phyloP scores from a whole-genome alignment of 2,888 invertebrate genomes.

The Pheosia tremula region DNA sequence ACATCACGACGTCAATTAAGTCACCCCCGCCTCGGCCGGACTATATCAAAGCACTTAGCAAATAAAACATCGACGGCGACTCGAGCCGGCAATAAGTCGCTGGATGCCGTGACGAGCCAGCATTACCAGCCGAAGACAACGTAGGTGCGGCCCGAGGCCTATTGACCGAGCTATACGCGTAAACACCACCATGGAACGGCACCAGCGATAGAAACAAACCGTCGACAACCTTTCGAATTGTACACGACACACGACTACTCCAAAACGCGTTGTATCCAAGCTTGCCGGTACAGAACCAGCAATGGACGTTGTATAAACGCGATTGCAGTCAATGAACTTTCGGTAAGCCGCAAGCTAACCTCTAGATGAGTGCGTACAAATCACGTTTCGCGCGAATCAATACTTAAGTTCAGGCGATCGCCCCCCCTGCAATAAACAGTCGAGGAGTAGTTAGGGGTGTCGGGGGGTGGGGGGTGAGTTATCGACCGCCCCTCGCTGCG shows the following conservation, averaged over 20 bases:
- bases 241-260: slow-evolving; percentile 40
- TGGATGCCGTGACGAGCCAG: slow-evolving; percentile 75
- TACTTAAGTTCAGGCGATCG: slow-evolving; percentile 84
- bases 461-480: slow-evolving; percentile 57
- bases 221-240: slow-evolving; percentile 25
- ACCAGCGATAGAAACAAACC: slow-evolving; percentile 28
- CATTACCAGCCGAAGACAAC: slow-evolving; percentile 76
- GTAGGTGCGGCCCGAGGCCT: slow-evolving; percentile 77
- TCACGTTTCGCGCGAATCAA: slow-evolving; percentile 85
- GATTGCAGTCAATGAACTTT: slow-evolving; percentile 51
- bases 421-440: slow-evolving; percentile 80
- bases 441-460: slow-evolving; percentile 68
- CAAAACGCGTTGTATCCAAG: not conserved
- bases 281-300: slow-evolving; percentile 21
- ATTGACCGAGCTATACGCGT: slow-evolving; percentile 80
- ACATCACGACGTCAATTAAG: slow-evolving; percentile 74
- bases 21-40: slow-evolving; percentile 57
- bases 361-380: slow-evolving; percentile 84
- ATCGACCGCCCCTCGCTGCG: slow-evolving; percentile 65
- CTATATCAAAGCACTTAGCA: slow-evolving; percentile 75
- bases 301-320: slow-evolving; percentile 46
- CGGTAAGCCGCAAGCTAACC: slow-evolving; percentile 70
- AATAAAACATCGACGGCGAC: slow-evolving; percentile 69
- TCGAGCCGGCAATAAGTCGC: slow-evolving; percentile 64
- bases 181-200: slow-evolving; percentile 67